Percentiles rank a stretch among this genome's conserved stretches.
Evolutionary conservation across 2,113 vertebrate species (phyloP).

Genomic region (Cisticola juncidis): DNA sequence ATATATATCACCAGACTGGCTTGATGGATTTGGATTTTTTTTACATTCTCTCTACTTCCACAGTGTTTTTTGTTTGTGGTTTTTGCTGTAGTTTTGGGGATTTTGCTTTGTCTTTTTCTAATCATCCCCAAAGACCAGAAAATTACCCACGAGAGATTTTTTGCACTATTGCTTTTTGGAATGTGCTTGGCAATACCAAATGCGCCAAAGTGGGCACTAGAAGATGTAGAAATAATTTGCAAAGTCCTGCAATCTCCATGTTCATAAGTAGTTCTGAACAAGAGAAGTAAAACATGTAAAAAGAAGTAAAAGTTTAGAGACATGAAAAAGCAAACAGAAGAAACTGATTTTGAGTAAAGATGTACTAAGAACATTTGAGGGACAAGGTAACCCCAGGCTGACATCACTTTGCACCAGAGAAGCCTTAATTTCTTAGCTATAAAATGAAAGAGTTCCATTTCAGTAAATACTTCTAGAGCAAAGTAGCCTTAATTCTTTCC

Average conservation of each 20-base stretch:
- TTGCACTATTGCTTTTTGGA: background rate
- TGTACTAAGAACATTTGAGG: background rate
- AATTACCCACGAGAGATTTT: background rate
- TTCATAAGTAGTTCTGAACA: background rate
- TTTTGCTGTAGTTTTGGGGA: background rate
- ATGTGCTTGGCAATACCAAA: background rate
- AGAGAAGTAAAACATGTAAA: background rate
- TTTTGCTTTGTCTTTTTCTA: background rate
- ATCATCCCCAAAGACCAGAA: background rate
- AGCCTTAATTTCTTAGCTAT: background rate
- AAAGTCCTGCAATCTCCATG: background rate
- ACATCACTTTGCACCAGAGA: background rate
- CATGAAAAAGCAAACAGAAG: background rate
- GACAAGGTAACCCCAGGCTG: background rate
- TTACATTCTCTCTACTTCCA: background rate
- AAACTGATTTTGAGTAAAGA: background rate
- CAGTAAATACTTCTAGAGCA: background rate
- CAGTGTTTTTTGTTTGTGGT: accelerated
- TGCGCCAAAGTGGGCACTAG: background rate
- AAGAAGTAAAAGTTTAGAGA: background rate
- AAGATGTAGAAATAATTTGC: background rate
- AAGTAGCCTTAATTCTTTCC: background rate
- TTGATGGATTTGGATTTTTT: background rate
- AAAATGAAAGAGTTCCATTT: background rate
- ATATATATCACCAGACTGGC: background rate